Evolutionary conservation across 2,797 vertebrate genomes (phyloP).

Genomic region (Poecile montanus): DNA sequence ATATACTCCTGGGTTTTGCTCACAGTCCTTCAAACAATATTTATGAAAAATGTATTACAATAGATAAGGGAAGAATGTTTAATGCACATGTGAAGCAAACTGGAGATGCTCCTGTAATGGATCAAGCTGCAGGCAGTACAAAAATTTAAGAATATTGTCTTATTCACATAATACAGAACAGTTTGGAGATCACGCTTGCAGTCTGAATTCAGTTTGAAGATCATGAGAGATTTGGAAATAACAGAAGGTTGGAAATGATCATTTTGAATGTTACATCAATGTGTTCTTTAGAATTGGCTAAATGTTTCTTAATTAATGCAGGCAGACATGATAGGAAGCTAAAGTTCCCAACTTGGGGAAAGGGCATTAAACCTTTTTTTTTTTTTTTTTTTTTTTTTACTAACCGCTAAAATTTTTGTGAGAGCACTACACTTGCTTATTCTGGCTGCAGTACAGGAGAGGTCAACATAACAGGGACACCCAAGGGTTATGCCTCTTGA

Average conservation of each 20-base stretch:
- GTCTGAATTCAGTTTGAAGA: not conserved
- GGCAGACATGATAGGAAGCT: not conserved
- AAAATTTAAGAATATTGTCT: fast-evolving
- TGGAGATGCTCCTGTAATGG: not conserved
- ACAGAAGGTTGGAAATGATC: not conserved
- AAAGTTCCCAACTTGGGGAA: not conserved
- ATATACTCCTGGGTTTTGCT: not conserved
- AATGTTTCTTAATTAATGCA: not conserved
- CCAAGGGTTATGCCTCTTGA: not conserved
- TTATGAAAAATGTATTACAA: not conserved
- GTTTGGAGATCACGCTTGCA: not conserved
- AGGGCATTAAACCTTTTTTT: not conserved
- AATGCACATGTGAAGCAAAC: not conserved
- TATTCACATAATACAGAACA: not conserved
- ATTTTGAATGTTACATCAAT: not conserved
- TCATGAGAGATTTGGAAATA: not conserved
- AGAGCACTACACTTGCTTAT: not conserved
- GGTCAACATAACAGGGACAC: not conserved
- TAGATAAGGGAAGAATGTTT: not conserved
- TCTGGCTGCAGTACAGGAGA: not conserved
- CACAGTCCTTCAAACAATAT: not conserved
- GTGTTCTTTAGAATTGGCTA: not conserved
- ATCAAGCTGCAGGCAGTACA: not conserved
- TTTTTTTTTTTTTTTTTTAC: not conserved
- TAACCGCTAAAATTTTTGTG: not conserved